Base-by-base conservation (phyloP, 2,888 invertebrate genomes). In the Trichacis sp. region DNA sequence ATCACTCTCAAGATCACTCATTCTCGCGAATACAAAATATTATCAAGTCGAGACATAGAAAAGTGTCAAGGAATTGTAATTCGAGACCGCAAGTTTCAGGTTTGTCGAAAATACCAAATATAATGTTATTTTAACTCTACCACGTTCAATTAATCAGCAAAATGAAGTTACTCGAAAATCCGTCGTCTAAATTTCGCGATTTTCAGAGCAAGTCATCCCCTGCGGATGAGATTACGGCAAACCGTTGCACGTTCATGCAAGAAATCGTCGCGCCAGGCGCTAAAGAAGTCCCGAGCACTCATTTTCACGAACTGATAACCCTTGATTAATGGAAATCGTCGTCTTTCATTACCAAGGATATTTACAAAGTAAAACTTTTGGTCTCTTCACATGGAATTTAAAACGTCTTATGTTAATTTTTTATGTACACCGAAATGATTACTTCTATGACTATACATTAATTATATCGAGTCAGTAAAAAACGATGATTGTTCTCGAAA, bases 391-490 rank as follows among this genome's bases (percentile, higher is more conserved):
- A 14, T 46, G 14, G 19, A 43, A 17, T 43, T 18, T 2, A 1
- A 19, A 43, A 17, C 14, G 40, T 68, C 62, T 55, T n/a, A n/a
- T n/a, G n/a, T n/a, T n/a, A n/a, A n/a, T n/a, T n/a, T n/a, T n/a
- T n/a, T 79, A 79, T 77, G 51, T 76, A 79, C 77, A 77, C 62
- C 76, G 73, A 77, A 73, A 75, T 62, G 62, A 64, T 59, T 69
- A 56, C 50, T 64, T 59, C 64, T 64, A 59, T 71, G 52, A 60
- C 71, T 75, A 75, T 71, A 73, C 68, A 74, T 73, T 73, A 50
- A 74, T 74, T 76, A 76, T 74, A 76, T 75, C 72, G 76, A 77
- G 46, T 73, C 69, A 70, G 77, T 79, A 78, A 78, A 79, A 79
- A 79, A 76, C 64, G 40, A 64, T 79, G 78, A 79, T 79, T 79